Evolutionary conservation across 2,113 vertebrate species (phyloP), one percentile per base, ranked within the genome.

Genomic region (Hemicordylus capensis): DNA sequence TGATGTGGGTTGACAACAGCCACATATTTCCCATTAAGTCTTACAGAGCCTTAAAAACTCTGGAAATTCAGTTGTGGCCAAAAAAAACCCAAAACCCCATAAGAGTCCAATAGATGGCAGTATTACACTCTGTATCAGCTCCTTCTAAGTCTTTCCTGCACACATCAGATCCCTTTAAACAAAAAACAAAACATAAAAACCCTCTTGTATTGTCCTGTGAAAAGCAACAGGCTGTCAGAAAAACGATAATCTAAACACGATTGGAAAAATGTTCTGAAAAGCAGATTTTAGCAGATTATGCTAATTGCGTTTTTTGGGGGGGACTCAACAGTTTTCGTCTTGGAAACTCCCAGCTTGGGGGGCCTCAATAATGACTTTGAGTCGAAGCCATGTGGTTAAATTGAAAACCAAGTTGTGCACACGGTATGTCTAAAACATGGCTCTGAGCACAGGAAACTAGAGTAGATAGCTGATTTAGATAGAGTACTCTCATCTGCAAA

Each of bases 71-170:
- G 11, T 20, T 34, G 0, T 34, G 26, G 10, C 4, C 9, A 22
- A 24, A 72, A 48, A 82, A 79, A 85, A 46, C n/a, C n/a, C n/a
- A n/a, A n/a, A n/a, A n/a, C n/a, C n/a, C n/a, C n/a, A n/a, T 74
- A 63, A 37, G 0, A 1, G 26, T 77, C 59, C 93, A 88, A 87
- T 80, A 94, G 94, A 91, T 94, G 94, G 92, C 94, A 94, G 89
- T 77, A 84, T 94, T 93, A 93, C 85, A 90, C 89, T 92, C 89
- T 87, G 81, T 39, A 94, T 87, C 44, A 46, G 76, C 34, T 78
- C 34, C 12, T 31, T 61, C 34, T 54, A 6, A 7, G 11, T 31
- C 28, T 10, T 12, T 64, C 78, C 70, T 72, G 46, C 24, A 8
- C 42, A 28, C 11, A 63, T 44, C 84, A 91, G 58, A 63, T n/a